Evolutionary conservation across 2,888 invertebrate genomes (phyloP), one percentile per base, ranked within the genome.

Genomic region (Diarsia brunnea): DNA sequence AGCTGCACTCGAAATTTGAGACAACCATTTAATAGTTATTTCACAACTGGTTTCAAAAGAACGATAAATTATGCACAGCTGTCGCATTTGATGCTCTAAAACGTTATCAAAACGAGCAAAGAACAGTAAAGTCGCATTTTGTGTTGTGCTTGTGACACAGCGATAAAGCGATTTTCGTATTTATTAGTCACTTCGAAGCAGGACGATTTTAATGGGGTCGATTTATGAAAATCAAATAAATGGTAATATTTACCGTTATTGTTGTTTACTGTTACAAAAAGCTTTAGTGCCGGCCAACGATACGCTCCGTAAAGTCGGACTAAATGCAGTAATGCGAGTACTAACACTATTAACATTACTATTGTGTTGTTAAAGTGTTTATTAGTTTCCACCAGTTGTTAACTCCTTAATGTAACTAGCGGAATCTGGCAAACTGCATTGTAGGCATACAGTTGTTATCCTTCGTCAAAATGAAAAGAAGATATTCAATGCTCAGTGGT

Each of bases 201-300:
- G 71, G 76, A 82, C 73, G 47, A 85, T 76, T 82, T 87, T 83
- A 85, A 88, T 89, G 69, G 64, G 79, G 67, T 84, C 76, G 81
- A 78, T 78, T 88, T 91, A 89, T 81, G 86, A 88, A 91, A 92
- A 92, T 89, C 90, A 91, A 91, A 89, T 89, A 81, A 84, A 91
- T 92, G 89, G 73, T 89, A 90, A 92, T 89, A 85, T 75, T 27
- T 82, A 89, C 91, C 88, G 91, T 90, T 93, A 91, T 84, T 76
- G 83, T 84, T 82, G 76, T 85, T 81, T 87, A 88, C 85, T 75
- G 81, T 87, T 87, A 84, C 77, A 81, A 81, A 85, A 86, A 89
- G 81, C 84, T 85, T 89, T 83, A 85, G 82, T 84, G 86, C 78
- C 78, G 80, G 73, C 79, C 80, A 73, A 84, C 79, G 85, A 89